Percentiles rank a stretch among this genome's conserved stretches.
These are phyloP conservation scores for Heteromormyrus szaboi DNA, from an alignment of 2,797 vertebrate genomes.

Conservation along the genomic window DNA sequence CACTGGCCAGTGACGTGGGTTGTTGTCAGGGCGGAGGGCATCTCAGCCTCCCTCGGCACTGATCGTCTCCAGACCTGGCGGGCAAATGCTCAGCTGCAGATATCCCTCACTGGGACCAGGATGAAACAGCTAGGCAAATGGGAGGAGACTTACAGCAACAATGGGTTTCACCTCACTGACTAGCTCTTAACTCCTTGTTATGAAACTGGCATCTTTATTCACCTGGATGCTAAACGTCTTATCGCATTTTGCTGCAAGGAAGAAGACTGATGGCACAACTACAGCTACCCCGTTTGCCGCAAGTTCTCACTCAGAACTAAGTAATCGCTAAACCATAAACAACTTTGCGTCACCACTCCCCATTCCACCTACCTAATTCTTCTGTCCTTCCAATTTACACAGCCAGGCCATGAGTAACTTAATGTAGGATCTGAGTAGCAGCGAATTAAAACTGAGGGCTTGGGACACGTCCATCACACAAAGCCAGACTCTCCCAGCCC, in stretches of 20 bases:
- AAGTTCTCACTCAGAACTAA: background rate
- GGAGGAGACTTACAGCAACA: background rate
- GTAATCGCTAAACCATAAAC: background rate
- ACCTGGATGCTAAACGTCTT: background rate
- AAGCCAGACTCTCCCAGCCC: background rate
- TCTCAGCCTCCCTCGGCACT: background rate
- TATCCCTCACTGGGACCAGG: background rate
- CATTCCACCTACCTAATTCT: background rate
- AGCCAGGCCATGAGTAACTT: background rate
- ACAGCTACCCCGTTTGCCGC: background rate
- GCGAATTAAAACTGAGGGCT: background rate
- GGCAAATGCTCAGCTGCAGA: conserved; percentile 10
- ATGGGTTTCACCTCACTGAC: background rate
- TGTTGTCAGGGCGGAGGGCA: background rate
- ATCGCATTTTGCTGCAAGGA: background rate
- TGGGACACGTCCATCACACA: background rate
- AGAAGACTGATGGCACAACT: background rate
- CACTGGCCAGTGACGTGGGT: background rate
- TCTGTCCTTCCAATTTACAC: background rate
- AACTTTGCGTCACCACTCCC: background rate
- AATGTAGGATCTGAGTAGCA: background rate
- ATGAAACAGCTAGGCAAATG: background rate
- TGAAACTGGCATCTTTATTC: background rate
- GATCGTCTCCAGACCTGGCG: background rate
- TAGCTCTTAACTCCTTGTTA: background rate